These are phyloP conservation scores for Anticlea derivata DNA, from an alignment of 2,888 invertebrate genomes.

Conservation along the genomic window DNA sequence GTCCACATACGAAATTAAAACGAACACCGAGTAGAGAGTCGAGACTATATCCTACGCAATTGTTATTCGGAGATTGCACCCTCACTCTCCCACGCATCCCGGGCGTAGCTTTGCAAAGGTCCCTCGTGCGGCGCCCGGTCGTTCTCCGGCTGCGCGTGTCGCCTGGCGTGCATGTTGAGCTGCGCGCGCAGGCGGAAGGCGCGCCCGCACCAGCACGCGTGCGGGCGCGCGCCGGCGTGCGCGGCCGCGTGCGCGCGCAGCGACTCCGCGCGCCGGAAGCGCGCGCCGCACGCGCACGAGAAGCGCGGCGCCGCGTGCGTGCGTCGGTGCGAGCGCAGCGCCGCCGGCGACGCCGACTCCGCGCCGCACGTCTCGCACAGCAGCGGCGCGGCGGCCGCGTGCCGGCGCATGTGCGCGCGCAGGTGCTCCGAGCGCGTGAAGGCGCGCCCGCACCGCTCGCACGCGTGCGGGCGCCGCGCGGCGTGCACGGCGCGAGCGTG, in stretches of 20 bases:
- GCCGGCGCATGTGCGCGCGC: slow-evolving; percentile 77
- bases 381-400: slow-evolving; percentile 61
- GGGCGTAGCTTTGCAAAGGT: too few species aligned
- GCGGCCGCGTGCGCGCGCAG: slow-evolving; percentile 79
- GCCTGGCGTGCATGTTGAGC: slow-evolving; percentile 68
- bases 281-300: slow-evolving; percentile 80
- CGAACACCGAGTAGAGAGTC: too few species aligned
- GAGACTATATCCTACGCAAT: too few species aligned
- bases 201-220: slow-evolving; percentile 76
- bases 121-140: neutral
- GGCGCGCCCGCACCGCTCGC: slow-evolving; percentile 68
- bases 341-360: slow-evolving; percentile 77
- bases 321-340: slow-evolving; percentile 74
- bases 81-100: too few species aligned
- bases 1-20: too few species aligned
- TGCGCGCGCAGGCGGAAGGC: slow-evolving; percentile 85
- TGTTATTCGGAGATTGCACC: too few species aligned
- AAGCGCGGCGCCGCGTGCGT: slow-evolving; percentile 63
- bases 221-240: slow-evolving; percentile 78
- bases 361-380: slow-evolving; percentile 82
- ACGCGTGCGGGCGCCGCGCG: slow-evolving; percentile 71
- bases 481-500: slow-evolving; percentile 78
- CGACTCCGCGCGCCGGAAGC: slow-evolving; percentile 80
- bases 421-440: slow-evolving; percentile 78
- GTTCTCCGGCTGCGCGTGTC: slow-evolving; percentile 58